Evolutionary conservation across 2,888 invertebrate genomes (phyloP), one percentile per base, ranked within the genome.

Genomic region (Acleris cristana): DNA sequence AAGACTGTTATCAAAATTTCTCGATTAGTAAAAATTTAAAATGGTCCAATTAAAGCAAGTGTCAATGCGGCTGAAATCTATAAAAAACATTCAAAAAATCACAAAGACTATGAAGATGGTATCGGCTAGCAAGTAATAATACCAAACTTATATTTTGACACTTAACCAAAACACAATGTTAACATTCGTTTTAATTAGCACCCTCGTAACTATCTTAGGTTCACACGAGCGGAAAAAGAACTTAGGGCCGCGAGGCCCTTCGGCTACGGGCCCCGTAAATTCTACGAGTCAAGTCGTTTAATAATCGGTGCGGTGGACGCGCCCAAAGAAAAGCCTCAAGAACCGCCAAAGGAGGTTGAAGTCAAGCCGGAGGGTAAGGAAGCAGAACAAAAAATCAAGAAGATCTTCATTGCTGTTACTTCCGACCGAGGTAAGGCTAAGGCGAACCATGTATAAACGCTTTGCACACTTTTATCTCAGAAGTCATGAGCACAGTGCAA

Each of bases 61-160:
- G 73, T 94, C 95, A 16, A 84, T 96, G 57, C 94, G 97, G 21
- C 88, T 97, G 70, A 97, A 97, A 71, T 96, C 96, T 1, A 96
- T 97, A 59, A 96, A 94, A 75, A 97, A 96, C 81, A 97, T 97
- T 75, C 96, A 97, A 85, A 97, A 96, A 87, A 97, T 97, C 76
- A 97, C 97, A 16, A 96, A 96, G 81, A 96, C 96, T 70, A 97
- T 97, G 97, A 97, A 97, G 88, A 96, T 97, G 96, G 96, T 96
- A 79, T 90, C 91, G 45, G 90, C 91, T n/a, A 90, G 91, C 90
- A 91, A 92, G 91, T 96, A 94, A 87, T 18, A 30, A 19, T 19
- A 8, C n/a, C 6, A 14, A 21, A 6, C 14, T 16, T 21, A 10
- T 30, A 45, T 62, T 53, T 19, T 55, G 95, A 30, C 30, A 54